Conservation (phyloP, 1,140 invertebrate species). For the Zaprionus kolodkinae region DNA sequence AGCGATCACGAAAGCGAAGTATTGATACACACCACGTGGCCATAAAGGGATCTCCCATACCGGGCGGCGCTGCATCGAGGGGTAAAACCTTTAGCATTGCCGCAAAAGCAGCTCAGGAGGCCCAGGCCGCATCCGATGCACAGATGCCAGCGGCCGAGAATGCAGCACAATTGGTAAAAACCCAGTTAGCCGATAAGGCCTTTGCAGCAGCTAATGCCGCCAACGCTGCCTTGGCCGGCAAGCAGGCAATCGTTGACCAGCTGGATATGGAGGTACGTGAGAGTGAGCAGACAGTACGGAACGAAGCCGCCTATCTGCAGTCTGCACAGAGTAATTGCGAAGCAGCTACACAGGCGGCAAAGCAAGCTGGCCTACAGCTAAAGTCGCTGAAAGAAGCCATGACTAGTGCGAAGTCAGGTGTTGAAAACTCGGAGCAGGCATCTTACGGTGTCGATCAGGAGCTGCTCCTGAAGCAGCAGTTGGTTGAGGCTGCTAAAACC, state of each 20-base stretch:
- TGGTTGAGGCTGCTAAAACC: conserved; percentile 87
- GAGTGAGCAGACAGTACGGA: conserved; percentile 87
- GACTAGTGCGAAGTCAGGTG: conserved; percentile 84
- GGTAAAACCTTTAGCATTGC: conserved; percentile 86
- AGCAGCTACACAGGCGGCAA: conserved; percentile 86
- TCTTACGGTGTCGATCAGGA: conserved; percentile 86
- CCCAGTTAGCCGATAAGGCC: conserved; percentile 88
- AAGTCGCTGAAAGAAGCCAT: conserved; percentile 40
- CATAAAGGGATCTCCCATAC: not conserved
- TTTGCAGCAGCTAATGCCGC: conserved; percentile 88
- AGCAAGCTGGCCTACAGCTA: conserved; percentile 85
- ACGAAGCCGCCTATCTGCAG: conserved; percentile 86
- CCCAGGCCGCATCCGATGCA: conserved; percentile 87
- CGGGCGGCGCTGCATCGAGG: not conserved
- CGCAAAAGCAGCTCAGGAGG: conserved; percentile 87
- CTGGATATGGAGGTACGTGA: conserved; percentile 87
- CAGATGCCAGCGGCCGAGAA: conserved; percentile 87
- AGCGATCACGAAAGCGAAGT: not conserved
- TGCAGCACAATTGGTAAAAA: conserved; percentile 88
- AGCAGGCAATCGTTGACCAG: conserved; percentile 87
- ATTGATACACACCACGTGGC: not conserved
- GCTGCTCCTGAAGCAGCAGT: conserved; percentile 86
- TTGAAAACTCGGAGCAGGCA: conserved; percentile 86
- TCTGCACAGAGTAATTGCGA: conserved; percentile 86
- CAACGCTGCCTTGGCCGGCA: conserved; percentile 87